Base-by-base conservation (phyloP, 2,113 vertebrate species). In the Scomber japonicus region DNA sequence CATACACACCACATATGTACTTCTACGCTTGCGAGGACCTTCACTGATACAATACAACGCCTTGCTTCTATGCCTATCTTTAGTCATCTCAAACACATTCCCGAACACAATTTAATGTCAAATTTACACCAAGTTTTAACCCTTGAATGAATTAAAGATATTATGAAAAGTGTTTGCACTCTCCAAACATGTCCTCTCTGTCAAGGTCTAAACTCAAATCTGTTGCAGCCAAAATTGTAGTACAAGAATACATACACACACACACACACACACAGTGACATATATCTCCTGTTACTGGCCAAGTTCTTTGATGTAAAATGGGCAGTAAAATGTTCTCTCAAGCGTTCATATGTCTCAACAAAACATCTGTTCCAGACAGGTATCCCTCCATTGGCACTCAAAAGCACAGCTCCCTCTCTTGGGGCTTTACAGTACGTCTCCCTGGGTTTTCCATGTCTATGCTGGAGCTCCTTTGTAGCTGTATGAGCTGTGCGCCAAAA, bases 271-370 rank as follows among this genome's bases (percentile, higher is more conserved):
- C 24, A 27, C 24, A 27, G 24, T 27, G 51, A 24, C 44, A 50
- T 72, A 73, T 80, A 70, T 69, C 30, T 73, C 45, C 24, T 75
- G 49, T 69, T 53, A 49, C 45, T 73, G 17, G 63, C 63, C 56
- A 62, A 48, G 24, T 63, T 64, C 64, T 75, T 59, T 73, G 64
- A 80, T 73, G 64, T 87, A 84, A 87, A 90, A 85, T 56, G 50
- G 40, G 85, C 75, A 75, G 67, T 82, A 85, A 85, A 81, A 86
- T 64, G 78, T 85, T 68, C 71, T 77, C 71, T 79, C 45, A 57
- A 70, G 71, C 50, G 24, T 73, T 31, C 72, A 79, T 56, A 50
- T 75, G 69, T 81, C 82, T 27, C 66, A 76, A 77, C 80, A 88
- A 89, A 91, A 84, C 66, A 77, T 75, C 57, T 72, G 60, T 30